Conservation (phyloP, 2,888 invertebrate species). For the Nomada ruficornis region DNA sequence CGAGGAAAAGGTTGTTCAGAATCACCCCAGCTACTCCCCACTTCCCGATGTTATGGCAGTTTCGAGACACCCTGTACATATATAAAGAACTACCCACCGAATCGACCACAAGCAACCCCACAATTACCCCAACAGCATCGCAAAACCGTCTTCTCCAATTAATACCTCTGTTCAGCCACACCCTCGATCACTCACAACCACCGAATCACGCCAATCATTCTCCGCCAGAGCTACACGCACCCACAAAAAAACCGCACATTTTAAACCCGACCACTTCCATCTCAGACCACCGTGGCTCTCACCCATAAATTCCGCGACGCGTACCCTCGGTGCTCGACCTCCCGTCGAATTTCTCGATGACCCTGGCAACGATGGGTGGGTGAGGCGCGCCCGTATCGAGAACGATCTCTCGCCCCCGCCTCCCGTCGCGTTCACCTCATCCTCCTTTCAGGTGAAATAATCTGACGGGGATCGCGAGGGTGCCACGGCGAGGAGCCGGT, state of each 20-base stretch:
- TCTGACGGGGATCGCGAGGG: constrained; percentile 31
- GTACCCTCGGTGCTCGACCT: constrained; percentile 40
- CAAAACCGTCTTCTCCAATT: no score
- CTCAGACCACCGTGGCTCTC: constrained; percentile 10
- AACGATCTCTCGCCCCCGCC: constrained; percentile 53
- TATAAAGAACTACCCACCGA: no score
- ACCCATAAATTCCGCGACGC: constrained; percentile 44
- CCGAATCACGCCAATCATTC: neutral
- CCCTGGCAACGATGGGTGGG: constrained; percentile 45
- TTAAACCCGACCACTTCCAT: neutral
- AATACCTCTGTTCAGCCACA: no score
- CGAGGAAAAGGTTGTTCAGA: no score
- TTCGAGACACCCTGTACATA: no score
- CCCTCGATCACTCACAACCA: neutral
- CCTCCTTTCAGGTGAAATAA: neutral
- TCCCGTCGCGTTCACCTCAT: neutral
- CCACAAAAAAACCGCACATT: neutral
- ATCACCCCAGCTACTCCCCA: no score
- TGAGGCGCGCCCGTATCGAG: constrained; percentile 52
- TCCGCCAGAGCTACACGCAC: neutral
- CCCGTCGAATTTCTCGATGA: constrained; percentile 61
- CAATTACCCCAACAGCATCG: no score
- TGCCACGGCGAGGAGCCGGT: constrained; percentile 30
- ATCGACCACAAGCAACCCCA: no score
- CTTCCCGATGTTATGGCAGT: no score